phyloP scores from a whole-genome alignment of 2,888 invertebrate genomes.

The Platycheirus albimanus region DNA sequence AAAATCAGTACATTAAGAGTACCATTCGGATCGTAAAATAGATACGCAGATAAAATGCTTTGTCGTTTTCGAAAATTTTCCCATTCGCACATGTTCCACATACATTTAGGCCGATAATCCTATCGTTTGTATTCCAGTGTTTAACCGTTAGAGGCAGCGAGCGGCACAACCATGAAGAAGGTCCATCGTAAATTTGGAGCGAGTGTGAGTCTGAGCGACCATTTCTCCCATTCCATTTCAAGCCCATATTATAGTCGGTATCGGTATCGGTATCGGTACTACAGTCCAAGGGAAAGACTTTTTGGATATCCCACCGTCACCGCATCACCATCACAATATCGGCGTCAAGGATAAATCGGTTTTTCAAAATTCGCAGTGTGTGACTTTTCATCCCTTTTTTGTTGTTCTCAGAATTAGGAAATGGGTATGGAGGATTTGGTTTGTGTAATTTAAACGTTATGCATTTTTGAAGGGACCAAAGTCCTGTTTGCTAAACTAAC shows the following conservation, averaged over 20 bases:
- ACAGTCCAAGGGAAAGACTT: slow-evolving; percentile 35
- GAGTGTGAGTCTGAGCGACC: slow-evolving; percentile 14
- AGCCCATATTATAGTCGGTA: too few species aligned
- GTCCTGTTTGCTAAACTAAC: slow-evolving; percentile 36
- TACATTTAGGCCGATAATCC: slow-evolving; percentile 66
- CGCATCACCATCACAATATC: neutral
- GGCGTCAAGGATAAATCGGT: slow-evolving; percentile 46
- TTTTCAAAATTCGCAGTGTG: slow-evolving; percentile 55
- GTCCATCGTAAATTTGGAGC: slow-evolving; percentile 65
- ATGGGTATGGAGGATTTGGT: neutral
- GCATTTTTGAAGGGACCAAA: slow-evolving; percentile 63
- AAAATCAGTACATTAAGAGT: slow-evolving; percentile 73
- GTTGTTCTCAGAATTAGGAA: slow-evolving; percentile 13
- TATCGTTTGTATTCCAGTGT: slow-evolving; percentile 70
- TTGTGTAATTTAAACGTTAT: slow-evolving; percentile 61
- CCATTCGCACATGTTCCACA: slow-evolving; percentile 73
- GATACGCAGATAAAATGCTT: slow-evolving; percentile 72
- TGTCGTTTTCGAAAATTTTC: slow-evolving; percentile 62
- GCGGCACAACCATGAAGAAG: slow-evolving; percentile 41
- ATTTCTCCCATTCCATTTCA: neutral
- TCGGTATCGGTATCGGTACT: too few species aligned
- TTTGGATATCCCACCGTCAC: slow-evolving; percentile 26
- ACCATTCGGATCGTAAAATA: slow-evolving; percentile 70
- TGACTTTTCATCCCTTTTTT: slow-evolving; percentile 51
- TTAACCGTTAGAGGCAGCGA: slow-evolving; percentile 61